These are phyloP conservation scores for Seladonia tumulorum DNA, from an alignment of 2,888 invertebrate genomes.

Conservation along the genomic window DNA sequence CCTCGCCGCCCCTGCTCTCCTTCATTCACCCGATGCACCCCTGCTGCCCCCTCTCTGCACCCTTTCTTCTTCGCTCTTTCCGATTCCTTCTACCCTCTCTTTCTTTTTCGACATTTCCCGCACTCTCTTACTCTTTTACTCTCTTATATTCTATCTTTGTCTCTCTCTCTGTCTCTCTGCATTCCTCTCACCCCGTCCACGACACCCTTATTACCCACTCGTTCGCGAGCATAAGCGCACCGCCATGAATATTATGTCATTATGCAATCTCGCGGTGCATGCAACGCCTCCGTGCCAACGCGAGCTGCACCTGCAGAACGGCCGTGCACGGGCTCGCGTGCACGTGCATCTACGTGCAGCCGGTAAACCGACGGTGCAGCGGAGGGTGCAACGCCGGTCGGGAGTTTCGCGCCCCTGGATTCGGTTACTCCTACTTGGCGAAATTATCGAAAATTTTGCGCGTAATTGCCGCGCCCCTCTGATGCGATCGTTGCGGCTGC, in stretches of 20 bases:
- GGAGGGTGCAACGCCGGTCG: background rate
- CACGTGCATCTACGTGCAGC: background rate
- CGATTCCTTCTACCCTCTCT: background rate
- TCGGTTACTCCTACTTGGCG: constrained; percentile 12
- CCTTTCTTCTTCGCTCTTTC: background rate
- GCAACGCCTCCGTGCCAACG: constrained; percentile 74
- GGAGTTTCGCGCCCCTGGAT: constrained; percentile 16
- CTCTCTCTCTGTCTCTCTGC: background rate
- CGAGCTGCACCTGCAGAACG: constrained; percentile 30
- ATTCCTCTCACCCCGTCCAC: constrained; percentile 30
- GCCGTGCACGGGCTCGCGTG: background rate
- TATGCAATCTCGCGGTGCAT: constrained; percentile 83
- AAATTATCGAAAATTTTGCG: constrained; percentile 50
- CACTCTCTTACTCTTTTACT: background rate
- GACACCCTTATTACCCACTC: constrained; percentile 80
- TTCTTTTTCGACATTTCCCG: background rate
- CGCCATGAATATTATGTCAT: constrained; percentile 83
- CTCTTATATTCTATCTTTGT: background rate
- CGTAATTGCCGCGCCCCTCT: constrained; percentile 22
- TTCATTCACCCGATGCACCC: constrained; percentile 37
- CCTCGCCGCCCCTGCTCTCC: constrained; percentile 25
- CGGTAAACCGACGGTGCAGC: background rate
- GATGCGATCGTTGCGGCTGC: constrained; percentile 29
- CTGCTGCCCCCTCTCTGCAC: too few species aligned
- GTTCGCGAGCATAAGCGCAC: constrained; percentile 77